These are phyloP conservation scores for Menidia menidia DNA, from an alignment of 2,797 vertebrate species.

Conservation along the genomic window DNA sequence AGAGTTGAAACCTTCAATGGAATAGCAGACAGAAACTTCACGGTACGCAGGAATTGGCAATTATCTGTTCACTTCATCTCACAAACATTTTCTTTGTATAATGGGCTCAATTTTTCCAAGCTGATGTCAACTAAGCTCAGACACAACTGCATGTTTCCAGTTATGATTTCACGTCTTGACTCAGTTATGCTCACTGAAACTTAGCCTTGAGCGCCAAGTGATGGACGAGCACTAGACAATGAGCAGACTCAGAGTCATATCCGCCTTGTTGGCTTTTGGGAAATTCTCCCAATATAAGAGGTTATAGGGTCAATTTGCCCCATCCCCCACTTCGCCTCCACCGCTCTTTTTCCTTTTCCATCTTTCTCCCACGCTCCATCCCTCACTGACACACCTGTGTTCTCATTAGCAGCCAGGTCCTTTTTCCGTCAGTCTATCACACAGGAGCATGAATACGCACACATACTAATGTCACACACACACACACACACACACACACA, in stretches of 20 bases:
- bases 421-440: constrained; percentile 20
- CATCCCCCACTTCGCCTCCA: neutral
- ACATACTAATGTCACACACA: constrained; percentile 52
- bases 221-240: constrained; percentile 42
- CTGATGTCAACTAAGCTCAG: constrained; percentile 53
- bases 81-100: constrained; percentile 46
- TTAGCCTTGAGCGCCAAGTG: constrained; percentile 17
- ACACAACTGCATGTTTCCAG: constrained; percentile 41
- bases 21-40: constrained; percentile 14
- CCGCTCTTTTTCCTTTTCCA: constrained; percentile 20
- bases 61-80: constrained; percentile 60
- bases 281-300: constrained; percentile 23
- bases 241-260: constrained; percentile 32
- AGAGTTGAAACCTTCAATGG: constrained; percentile 45
- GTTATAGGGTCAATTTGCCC: constrained; percentile 55
- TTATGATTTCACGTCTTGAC: constrained; percentile 58
- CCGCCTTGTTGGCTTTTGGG: constrained; percentile 34
- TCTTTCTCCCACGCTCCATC: constrained; percentile 49
- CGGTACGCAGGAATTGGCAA: constrained; percentile 28
- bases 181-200: constrained; percentile 43
- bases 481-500: constrained; percentile 41
- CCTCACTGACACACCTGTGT: constrained; percentile 70
- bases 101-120: constrained; percentile 48
- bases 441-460: constrained; percentile 40
- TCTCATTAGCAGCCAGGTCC: constrained; percentile 47